Evolutionary conservation across 1,140 invertebrate species (phyloP), one percentile per base, ranked within the genome.

Genomic region (Leguminivora glycinivorella): DNA sequence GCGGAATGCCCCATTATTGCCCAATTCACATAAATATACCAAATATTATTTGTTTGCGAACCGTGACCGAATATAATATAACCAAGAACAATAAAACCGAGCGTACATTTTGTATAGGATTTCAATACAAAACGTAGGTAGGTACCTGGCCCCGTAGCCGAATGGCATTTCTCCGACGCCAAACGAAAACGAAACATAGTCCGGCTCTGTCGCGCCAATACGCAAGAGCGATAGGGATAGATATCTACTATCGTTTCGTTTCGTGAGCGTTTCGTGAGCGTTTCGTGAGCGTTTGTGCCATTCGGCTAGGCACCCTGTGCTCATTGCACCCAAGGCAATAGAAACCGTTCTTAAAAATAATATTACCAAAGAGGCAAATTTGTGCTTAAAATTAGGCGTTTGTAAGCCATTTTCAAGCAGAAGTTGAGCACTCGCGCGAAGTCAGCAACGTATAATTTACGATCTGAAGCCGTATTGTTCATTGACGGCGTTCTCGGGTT

Each of bases 401-500:
- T 52, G 17, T 52, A 52, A 52, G 47, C 17, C 47, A n/a, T 52
- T 52, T 52, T 10, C 17, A n/a, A 52, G 47, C n/a, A 52, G n/a
- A 22, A 52, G 17, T 52, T 19, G 47, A 52, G 19, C 47, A 52
- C 47, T 52, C n/a, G 19, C 47, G 19, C 47, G 19, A 52, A 52
- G 47, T 52, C 47, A 52, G 47, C 47, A 52, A 52, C 47, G 47
- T 19, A 22, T 87, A 83, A 86, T 90, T 90, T 90, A 88, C 80
- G 86, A 87, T 72, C 78, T 9, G 58, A 69, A 74, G 71, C 72
- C 73, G 83, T 78, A 89, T 90, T 90, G 88, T 90, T 90, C 86
- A 87, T 84, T 87, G 77, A 87, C 74, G 77, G 73, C 76, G 81
- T 71, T 68, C 72, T 76, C 78, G 73, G 78, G 83, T 84, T 86